Conservation (phyloP, 2,113 vertebrate species). For the Glaucidium brasilianum region DNA sequence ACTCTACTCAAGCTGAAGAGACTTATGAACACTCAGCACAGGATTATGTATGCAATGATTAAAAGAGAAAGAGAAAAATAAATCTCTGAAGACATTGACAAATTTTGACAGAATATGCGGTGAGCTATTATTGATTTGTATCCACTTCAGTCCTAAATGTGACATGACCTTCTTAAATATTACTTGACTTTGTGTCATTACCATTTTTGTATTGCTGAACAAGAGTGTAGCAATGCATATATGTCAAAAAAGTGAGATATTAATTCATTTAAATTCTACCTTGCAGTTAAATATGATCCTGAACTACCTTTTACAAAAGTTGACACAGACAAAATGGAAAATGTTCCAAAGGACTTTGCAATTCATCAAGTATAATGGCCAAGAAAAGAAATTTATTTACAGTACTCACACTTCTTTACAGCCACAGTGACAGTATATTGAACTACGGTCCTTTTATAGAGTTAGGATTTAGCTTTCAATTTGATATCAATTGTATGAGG, state of each 20-base stretch:
- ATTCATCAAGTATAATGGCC: neutral
- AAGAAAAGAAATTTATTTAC: neutral
- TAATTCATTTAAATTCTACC: neutral
- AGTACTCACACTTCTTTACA: neutral
- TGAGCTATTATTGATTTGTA: neutral
- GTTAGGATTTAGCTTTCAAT: conserved; percentile 15
- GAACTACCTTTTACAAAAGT: neutral
- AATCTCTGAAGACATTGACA: neutral
- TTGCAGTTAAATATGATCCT: neutral
- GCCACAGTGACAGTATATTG: neutral
- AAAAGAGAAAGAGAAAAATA: neutral
- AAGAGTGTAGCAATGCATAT: neutral
- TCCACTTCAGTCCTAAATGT: neutral
- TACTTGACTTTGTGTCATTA: neutral
- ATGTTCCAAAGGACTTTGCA: neutral
- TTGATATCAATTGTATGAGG: conserved; percentile 5
- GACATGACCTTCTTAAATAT: neutral
- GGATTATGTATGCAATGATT: neutral
- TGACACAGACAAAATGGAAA: neutral
- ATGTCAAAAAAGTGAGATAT: neutral
- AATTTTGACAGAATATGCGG: neutral
- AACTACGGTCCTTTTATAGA: neutral
- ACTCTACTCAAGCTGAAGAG: neutral
- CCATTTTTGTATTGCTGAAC: neutral
- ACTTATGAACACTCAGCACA: neutral